A percentile compares a stretch with the other conserved stretches of the same genome.
Conservation (phyloP, 2,888 invertebrate species). For the Girardia tigrina region DNA sequence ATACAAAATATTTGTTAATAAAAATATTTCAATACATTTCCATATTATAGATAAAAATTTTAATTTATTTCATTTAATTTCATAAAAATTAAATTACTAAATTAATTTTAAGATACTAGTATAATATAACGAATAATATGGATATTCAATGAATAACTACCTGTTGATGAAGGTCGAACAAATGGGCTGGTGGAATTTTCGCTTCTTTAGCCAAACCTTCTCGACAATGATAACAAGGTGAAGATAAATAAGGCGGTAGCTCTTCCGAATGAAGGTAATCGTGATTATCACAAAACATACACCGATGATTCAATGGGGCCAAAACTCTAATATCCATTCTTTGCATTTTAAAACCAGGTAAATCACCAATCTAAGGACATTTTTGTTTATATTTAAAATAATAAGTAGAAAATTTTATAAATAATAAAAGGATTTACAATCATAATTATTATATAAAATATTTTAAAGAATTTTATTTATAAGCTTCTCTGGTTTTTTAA, state of each 20-base stretch:
- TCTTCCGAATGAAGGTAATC: constrained; percentile 36
- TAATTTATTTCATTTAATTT: not conserved
- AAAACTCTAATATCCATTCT: constrained; percentile 28
- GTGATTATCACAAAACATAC: constrained; percentile 34
- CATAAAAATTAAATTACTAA: not conserved
- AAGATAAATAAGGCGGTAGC: constrained; percentile 35
- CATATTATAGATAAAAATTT: not conserved
- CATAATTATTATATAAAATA: too few relatives aligned
- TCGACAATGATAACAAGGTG: constrained; percentile 37
- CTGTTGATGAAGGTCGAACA: constrained; percentile 26
- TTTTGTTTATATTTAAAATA: too few relatives aligned
- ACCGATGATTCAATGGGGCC: constrained; percentile 32
- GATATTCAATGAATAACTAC: too few relatives aligned
- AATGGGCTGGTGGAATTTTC: constrained; percentile 31
- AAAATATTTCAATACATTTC: not conserved
- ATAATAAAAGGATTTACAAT: too few relatives aligned
- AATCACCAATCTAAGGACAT: not conserved
- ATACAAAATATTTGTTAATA: not conserved
- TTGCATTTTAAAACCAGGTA: constrained; percentile 2
- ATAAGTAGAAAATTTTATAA: too few relatives aligned
- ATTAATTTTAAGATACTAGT: too few relatives aligned
- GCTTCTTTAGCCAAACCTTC: constrained; percentile 35
- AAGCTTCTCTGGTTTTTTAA: too few relatives aligned
- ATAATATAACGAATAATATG: too few relatives aligned
- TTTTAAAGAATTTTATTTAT: too few relatives aligned